Evolutionary conservation across 2,888 invertebrate species (phyloP).

Genomic region (Ophraella communa): DNA sequence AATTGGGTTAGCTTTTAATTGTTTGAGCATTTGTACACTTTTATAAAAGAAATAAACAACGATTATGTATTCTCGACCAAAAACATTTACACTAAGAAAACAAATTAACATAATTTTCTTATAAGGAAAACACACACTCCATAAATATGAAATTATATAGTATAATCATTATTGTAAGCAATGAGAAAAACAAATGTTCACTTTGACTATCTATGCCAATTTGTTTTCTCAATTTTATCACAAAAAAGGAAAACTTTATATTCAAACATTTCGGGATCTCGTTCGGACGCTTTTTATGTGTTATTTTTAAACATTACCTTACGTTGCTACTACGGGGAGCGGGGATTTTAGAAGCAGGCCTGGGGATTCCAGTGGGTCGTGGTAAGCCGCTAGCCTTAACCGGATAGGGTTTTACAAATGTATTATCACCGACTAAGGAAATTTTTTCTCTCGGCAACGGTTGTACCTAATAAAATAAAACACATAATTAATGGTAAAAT

Average conservation of each 20-base stretch:
- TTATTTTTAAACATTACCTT: constrained; percentile 35
- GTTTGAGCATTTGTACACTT: not conserved
- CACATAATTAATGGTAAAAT: constrained; percentile 10
- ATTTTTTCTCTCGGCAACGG: constrained; percentile 36
- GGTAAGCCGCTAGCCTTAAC: constrained; percentile 54
- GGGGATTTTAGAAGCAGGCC: constrained; percentile 56
- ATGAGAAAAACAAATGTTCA: too few relatives aligned
- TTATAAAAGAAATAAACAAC: not conserved
- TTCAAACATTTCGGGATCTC: not conserved
- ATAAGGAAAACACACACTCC: too few relatives aligned
- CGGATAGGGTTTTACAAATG: constrained; percentile 44
- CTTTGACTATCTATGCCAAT: not conserved
- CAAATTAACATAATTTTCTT: not conserved
- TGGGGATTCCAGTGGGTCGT: constrained; percentile 55
- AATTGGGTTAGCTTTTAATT: not conserved
- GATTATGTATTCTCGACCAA: not conserved
- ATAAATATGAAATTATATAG: too few relatives aligned
- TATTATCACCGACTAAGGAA: constrained; percentile 24
- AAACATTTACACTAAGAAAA: not conserved
- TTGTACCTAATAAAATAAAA: constrained; percentile 29
- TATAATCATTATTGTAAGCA: too few relatives aligned
- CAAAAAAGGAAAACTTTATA: constrained; percentile 1
- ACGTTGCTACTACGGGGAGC: constrained; percentile 47
- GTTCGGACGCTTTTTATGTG: not conserved
- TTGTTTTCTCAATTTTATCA: not conserved